These are phyloP conservation scores for Leptinotarsa texana DNA, from an alignment of 1,140 invertebrate species.

Conservation along the genomic window DNA sequence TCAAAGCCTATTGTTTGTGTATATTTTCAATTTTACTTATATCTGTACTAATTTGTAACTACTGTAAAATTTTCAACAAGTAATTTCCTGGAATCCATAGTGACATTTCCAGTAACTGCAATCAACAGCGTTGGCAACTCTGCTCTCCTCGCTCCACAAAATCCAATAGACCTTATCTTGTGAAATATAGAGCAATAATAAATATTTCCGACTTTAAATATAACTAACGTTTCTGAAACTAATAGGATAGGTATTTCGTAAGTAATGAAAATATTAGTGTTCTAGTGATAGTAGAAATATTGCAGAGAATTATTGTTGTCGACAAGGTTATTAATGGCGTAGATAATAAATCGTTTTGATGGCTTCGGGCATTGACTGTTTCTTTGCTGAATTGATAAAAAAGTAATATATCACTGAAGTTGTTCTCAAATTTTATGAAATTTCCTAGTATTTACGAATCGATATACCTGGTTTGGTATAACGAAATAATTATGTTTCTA, in stretches of 20 bases:
- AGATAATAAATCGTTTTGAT: background rate
- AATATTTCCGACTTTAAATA: constrained; percentile 37
- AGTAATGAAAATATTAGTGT: constrained; percentile 1
- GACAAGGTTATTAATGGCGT: background rate
- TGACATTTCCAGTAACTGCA: too few species aligned
- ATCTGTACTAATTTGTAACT: too few species aligned
- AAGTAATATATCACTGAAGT: background rate
- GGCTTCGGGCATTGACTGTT: background rate
- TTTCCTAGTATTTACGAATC: too few species aligned
- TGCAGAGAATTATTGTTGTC: background rate
- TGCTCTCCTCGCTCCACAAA: constrained; percentile 27
- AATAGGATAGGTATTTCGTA: constrained; percentile 2
- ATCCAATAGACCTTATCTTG: constrained; percentile 45
- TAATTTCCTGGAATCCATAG: too few species aligned
- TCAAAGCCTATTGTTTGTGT: too few species aligned
- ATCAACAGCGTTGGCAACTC: background rate
- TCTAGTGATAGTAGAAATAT: background rate
- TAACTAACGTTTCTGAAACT: background rate
- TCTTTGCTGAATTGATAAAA: background rate
- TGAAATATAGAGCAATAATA: constrained; percentile 46
- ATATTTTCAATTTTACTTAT: too few species aligned
- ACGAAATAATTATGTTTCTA: too few species aligned
- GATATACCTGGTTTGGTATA: too few species aligned
- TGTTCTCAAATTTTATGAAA: too few species aligned
- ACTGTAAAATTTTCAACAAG: too few species aligned